Evolutionary conservation across 1,140 invertebrate species (phyloP).

Genomic region (Habropoda laboriosa): DNA sequence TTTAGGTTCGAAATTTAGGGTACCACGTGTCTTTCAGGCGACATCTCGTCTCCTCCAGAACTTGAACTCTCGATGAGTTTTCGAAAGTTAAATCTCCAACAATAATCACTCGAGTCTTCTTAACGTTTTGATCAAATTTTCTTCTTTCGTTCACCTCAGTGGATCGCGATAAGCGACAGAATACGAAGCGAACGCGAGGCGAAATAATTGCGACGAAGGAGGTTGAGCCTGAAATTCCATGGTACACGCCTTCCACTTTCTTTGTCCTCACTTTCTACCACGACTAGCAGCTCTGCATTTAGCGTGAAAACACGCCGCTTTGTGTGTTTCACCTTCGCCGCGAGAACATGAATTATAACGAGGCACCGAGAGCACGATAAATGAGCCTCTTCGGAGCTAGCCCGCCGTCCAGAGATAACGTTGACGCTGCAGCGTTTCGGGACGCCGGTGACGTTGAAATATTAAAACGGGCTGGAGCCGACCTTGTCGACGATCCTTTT

Average conservation of each 20-base stretch:
- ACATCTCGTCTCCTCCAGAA: no score
- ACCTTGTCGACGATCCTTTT: conserved; percentile 44
- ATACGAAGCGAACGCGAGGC: background rate
- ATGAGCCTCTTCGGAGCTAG: conserved; percentile 37
- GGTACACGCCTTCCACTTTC: conserved; percentile 29
- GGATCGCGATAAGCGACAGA: no score
- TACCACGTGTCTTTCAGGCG: no score
- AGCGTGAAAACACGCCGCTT: conserved; percentile 18
- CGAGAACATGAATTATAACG: conserved; percentile 45
- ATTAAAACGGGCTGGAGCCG: conserved; percentile 44
- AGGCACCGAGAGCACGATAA: conserved; percentile 20
- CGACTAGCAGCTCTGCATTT: conserved; percentile 26
- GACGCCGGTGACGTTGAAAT: conserved; percentile 44
- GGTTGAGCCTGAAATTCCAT: conserved; percentile 51
- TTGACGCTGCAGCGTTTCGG: conserved; percentile 8
- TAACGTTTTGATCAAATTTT: no score
- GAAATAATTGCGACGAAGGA: conserved; percentile 17
- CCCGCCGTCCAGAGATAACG: conserved; percentile 32
- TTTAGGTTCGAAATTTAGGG: no score
- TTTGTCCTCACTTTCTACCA: conserved; percentile 48
- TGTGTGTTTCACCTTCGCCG: conserved; percentile 31
- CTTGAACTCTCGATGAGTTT: no score
- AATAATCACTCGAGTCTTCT: no score
- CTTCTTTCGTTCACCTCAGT: no score
- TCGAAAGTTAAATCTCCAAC: no score